Evolutionary conservation across 2,888 invertebrate genomes (phyloP).

Genomic region (Caenorhabditis macrosperma): DNA sequence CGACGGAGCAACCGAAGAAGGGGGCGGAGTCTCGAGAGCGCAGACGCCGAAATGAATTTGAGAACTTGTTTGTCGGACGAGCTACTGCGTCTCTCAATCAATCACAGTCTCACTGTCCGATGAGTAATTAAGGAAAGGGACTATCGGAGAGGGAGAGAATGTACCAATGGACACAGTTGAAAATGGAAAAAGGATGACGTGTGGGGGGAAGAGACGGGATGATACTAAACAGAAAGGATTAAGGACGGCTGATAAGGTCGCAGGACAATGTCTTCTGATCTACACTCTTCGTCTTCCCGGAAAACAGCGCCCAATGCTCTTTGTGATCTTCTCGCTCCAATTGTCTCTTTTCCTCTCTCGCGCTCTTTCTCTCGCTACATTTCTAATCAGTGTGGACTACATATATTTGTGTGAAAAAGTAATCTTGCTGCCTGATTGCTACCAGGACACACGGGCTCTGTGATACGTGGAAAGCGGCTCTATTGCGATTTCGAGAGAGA

Average conservation of each 20-base stretch:
- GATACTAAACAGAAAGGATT: not conserved
- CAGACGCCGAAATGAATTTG: conserved; percentile 18
- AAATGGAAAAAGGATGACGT: not conserved
- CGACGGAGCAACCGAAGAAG: no score
- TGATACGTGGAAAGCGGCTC: not conserved
- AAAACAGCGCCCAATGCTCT: not conserved
- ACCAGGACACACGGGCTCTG: not conserved
- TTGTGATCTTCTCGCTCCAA: not conserved
- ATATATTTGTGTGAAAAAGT: not conserved
- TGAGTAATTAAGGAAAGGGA: not conserved
- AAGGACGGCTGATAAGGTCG: not conserved
- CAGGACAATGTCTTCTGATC: not conserved
- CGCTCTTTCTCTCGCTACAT: not conserved
- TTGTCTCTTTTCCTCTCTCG: not conserved
- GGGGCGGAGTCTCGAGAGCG: conserved; percentile 4
- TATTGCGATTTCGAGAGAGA: not conserved
- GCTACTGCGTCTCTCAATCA: conserved; percentile 1
- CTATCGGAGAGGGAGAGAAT: not conserved
- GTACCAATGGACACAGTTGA: no score
- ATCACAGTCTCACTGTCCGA: not conserved
- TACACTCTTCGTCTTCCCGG: not conserved
- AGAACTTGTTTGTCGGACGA: conserved; percentile 23
- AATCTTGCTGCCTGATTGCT: not conserved
- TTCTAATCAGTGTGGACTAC: conserved; percentile 9
- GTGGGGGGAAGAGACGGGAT: not conserved